Base-by-base conservation (phyloP, 1,140 invertebrate species). In the Solenopsis fugax region DNA sequence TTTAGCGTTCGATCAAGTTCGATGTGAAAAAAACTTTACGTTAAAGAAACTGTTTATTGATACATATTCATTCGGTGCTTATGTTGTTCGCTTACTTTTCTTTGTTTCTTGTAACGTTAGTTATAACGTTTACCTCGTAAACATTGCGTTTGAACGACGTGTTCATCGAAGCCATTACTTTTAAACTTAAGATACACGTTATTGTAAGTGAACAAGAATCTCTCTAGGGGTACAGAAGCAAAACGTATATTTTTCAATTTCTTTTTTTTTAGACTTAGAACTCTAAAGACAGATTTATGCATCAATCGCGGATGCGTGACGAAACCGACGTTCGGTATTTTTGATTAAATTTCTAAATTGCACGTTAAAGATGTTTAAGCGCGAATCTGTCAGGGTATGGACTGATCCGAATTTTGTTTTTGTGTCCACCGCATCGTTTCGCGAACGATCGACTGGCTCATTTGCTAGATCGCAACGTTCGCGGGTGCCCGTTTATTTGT, bases 161-260 rank as follows among this genome's bases (percentile, higher is more conserved):
- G 13, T 82, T 60, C 21, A 41, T 29, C 54, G 4, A 50, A 58
- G 13, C 54, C 54, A 41, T 41, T 73, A 34, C 13, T 50, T 75
- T 73, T 84, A 84, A 84, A 60, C 4, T 50, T 73, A 58, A 73
- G 24, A 82, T 10, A 72, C 21, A 81, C 13, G 37, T 72, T 60
- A 48, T 75, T 62, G 54, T 45, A 84, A 7, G 16, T 41, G 29
- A 54, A 73, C 48, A 41, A 73, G 21, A 84, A 48, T 82, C 41
- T 45, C 80, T 60, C 2, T 34, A 78, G 18, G 10, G 9, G 60
- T 72, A 84, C 41, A 75, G 54, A 62, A 84, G 6, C 41, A 52
- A 82, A 56, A 29, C 21, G n/a, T 5, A 62, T 60, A 41, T 77
- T 45, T 5, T 77, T 4, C 18, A 52, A 64, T 1, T 37, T 21